A percentile compares a stretch with the other conserved stretches of the same genome.
Evolutionary conservation across 2,888 invertebrate genomes (phyloP).

Genomic region (Amphipoea lucens): DNA sequence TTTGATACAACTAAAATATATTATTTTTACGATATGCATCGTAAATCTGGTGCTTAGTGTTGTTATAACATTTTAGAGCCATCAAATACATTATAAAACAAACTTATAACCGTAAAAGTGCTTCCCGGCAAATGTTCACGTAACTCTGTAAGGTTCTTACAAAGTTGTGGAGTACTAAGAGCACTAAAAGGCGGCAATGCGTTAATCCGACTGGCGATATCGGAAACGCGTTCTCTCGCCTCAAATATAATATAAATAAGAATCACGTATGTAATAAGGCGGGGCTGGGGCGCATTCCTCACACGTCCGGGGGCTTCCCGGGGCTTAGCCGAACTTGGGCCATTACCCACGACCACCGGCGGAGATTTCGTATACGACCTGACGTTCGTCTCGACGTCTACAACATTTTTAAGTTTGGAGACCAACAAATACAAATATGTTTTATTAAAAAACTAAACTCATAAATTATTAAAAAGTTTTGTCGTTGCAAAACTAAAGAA

Average conservation of each 20-base stretch:
- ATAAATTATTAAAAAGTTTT: conserved; percentile 43
- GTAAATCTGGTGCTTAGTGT: conserved; percentile 58
- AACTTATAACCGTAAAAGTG: conserved; percentile 68
- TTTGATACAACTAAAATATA: conserved; percentile 58
- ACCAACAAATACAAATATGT: conserved; percentile 50
- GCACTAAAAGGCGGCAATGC: conserved; percentile 81
- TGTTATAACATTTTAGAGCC: conserved; percentile 62
- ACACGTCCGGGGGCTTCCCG: conserved; percentile 85
- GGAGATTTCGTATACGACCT: conserved; percentile 77
- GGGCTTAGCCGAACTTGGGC: conserved; percentile 87
- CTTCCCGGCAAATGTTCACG: conserved; percentile 62
- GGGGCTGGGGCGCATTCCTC: conserved; percentile 83
- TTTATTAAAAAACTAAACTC: conserved; percentile 57
- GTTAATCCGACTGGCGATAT: conserved; percentile 86
- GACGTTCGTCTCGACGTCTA: conserved; percentile 69
- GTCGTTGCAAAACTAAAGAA: conserved; percentile 15
- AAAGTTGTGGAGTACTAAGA: conserved; percentile 79
- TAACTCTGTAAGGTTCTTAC: conserved; percentile 79
- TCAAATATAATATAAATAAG: conserved; percentile 89
- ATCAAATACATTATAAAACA: conserved; percentile 68
- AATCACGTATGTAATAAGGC: conserved; percentile 90
- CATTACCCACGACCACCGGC: conserved; percentile 81
- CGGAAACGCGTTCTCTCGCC: conserved; percentile 75
- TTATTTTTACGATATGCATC: conserved; percentile 54
- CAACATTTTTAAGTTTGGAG: conserved; percentile 70